Base-by-base conservation (phyloP, 2,888 invertebrate genomes). In the Emmelina monodactyla region DNA sequence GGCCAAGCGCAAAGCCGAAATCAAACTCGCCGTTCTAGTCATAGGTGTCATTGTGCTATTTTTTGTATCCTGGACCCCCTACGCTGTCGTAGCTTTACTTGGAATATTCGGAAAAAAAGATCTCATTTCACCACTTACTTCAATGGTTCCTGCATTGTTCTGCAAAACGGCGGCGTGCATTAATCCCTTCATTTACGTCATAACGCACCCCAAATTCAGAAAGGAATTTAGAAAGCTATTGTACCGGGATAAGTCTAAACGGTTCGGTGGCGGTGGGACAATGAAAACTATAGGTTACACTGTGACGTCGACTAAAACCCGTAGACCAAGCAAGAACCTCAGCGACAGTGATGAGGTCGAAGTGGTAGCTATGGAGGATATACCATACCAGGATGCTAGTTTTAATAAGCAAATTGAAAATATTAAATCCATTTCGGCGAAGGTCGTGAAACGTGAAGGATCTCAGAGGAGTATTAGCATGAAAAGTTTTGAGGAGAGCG, bases 1-100 rank as follows among this genome's bases (percentile, higher is more conserved):
- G 51, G 83, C 84, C 22, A 87, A 87, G 55, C 81, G 84, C 16
- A 85, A 85, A 54, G 87, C 86, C n/a, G 91, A 91, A 67, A 61
- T 88, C 15, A 86, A 87, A 59, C 65, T 91, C 32, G 87, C 90
- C 0, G 71, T 83, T 36, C 81, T 89, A 34, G 87, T 89, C 9
- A 83, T 89, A 37, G 79, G 82, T 14, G 85, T 91, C 0, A 88
- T 91, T 40, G 82, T 82, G 1, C 55, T 92, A 41, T 93, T 92
- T 85, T 87, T 91, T 52, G 51, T 87, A 7, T 87, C 92, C 0
- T 93, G 92, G 92, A 89, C 90, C 0, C 92, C 92, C 0, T 92
- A 92, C 55, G 87, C 92, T 0, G 63, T 87, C 1, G 86, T 92
- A 0, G 85, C 92, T 10, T 76, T 92, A 16, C 57, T 92, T 14